Conservation (phyloP, 2,888 invertebrate species). For the Meandrusa payeni region DNA sequence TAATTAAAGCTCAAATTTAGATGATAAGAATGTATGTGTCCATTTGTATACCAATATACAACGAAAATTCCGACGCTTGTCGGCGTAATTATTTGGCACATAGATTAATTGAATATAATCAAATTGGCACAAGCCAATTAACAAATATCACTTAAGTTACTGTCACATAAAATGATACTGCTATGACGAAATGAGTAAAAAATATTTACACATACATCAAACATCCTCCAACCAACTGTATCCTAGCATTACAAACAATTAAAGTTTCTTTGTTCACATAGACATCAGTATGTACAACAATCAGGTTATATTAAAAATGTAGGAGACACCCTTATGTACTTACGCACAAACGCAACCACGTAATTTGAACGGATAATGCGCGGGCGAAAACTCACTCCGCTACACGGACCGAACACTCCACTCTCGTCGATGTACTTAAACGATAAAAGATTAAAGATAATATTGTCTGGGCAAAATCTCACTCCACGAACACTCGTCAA, state of each 20-base stretch:
- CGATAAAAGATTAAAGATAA: constrained; percentile 67
- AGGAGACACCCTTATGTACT: constrained; percentile 35
- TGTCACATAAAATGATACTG: constrained; percentile 24
- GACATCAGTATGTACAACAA: constrained; percentile 34
- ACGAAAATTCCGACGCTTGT: constrained; percentile 50
- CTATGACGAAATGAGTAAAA: constrained; percentile 14
- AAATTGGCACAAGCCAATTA: constrained; percentile 43
- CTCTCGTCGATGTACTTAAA: constrained; percentile 59
- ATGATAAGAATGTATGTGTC: constrained; percentile 58
- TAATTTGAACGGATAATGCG: constrained; percentile 28
- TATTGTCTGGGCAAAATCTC: constrained; percentile 79
- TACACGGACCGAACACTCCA: constrained; percentile 45
- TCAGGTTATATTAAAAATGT: constrained; percentile 35
- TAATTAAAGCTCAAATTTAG: constrained; percentile 79
- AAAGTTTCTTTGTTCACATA: constrained; percentile 19
- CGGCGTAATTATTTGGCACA: constrained; percentile 57
- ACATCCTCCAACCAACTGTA: constrained; percentile 12
- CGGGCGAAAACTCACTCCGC: constrained; percentile 26
- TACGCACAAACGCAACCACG: constrained; percentile 32
- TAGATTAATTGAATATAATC: constrained; percentile 46
- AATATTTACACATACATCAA: constrained; percentile 6
- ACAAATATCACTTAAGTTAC: constrained; percentile 43
- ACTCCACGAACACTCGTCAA: constrained; percentile 76
- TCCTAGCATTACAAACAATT: constrained; percentile 24
- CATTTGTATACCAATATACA: constrained; percentile 45